phyloP scores from a whole-genome alignment of 2,113 vertebrate genomes.

The Microcebus ravelobensis region DNA sequence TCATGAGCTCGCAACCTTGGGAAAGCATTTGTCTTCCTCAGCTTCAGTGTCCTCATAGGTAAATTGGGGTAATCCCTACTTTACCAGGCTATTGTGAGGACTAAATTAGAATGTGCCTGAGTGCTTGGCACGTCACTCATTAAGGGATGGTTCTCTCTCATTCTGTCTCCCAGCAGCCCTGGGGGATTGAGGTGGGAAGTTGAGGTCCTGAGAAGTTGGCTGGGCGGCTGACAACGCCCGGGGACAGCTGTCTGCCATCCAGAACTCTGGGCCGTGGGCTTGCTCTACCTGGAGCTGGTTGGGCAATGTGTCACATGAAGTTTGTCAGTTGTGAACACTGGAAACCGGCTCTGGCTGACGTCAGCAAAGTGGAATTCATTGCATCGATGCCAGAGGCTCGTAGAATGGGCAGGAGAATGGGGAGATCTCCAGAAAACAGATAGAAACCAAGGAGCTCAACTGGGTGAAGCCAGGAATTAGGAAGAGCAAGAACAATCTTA shows the following conservation, averaged over 20 bases:
- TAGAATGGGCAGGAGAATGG: neutral
- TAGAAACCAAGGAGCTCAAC: neutral
- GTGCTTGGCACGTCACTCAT: neutral
- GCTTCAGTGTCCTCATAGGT: neutral
- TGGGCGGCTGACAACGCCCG: rapidly evolving
- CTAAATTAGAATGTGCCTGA: neutral
- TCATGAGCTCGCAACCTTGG: neutral
- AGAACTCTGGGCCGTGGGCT: neutral
- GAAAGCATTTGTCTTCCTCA: neutral
- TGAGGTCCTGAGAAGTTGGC: neutral
- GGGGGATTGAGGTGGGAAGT: neutral
- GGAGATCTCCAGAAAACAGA: neutral
- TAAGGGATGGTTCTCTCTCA: neutral
- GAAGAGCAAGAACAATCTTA: neutral
- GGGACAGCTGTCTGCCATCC: neutral
- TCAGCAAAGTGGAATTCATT: neutral
- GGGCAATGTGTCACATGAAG: neutral
- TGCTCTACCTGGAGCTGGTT: rapidly evolving
- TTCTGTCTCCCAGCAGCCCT: neutral
- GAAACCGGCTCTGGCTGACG: neutral
- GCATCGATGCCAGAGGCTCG: neutral
- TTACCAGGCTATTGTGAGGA: neutral
- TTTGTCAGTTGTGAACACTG: neutral
- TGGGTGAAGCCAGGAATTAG: neutral
- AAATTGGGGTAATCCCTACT: neutral